Evolutionary conservation across 1,140 invertebrate species (phyloP).

Genomic region (Scylla paramamosain): DNA sequence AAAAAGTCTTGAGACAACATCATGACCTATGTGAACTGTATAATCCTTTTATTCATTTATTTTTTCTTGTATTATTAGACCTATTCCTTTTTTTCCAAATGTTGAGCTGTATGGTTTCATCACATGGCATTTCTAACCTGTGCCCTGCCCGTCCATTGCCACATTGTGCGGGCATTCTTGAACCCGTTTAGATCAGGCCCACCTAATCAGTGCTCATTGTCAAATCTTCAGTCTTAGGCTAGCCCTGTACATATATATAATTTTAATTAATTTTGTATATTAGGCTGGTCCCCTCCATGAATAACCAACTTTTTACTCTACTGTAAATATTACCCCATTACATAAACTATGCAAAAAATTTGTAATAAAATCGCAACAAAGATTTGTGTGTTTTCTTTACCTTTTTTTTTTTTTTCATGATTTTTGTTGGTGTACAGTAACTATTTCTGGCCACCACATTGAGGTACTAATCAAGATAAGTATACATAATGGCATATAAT

Average conservation of each 20-base stretch:
- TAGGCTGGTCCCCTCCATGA: constrained; percentile 59
- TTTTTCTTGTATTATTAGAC: constrained; percentile 16
- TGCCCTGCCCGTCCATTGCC: constrained; percentile 55
- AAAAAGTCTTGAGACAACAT: neutral
- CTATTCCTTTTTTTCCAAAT: neutral
- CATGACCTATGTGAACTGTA: neutral
- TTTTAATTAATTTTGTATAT: constrained; percentile 74
- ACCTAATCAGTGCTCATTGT: constrained; percentile 73
- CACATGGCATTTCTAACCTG: constrained; percentile 27
- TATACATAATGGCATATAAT: too few relatives aligned
- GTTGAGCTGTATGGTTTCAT: constrained; percentile 57
- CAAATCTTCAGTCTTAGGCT: constrained; percentile 76
- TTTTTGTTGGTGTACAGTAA: too few relatives aligned
- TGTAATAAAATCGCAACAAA: constrained; percentile 54
- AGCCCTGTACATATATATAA: constrained; percentile 69
- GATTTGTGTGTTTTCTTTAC: neutral
- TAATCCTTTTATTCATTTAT: neutral
- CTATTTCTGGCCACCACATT: too few relatives aligned
- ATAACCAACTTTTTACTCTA: constrained; percentile 69
- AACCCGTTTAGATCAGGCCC: constrained; percentile 59
- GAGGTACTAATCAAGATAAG: too few relatives aligned
- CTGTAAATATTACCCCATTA: constrained; percentile 55
- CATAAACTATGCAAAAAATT: constrained; percentile 64
- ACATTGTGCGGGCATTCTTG: constrained; percentile 36
- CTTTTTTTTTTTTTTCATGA: neutral